phyloP scores from a whole-genome alignment of 1,140 invertebrate genomes.

The Drosophila biarmipes region DNA sequence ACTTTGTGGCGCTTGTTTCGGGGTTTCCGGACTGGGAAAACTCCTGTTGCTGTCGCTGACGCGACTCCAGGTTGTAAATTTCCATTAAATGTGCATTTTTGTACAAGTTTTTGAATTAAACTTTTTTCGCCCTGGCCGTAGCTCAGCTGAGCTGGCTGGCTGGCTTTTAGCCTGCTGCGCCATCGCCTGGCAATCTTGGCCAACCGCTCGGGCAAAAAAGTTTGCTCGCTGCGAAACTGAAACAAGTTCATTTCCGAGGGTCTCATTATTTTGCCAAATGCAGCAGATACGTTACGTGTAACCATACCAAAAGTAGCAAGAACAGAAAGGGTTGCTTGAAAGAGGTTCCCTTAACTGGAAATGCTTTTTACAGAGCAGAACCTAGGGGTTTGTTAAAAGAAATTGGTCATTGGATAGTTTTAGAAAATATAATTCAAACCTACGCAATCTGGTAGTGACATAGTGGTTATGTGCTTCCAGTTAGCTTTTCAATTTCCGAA shows the following conservation, averaged over 20 bases:
- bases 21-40: conserved; percentile 50
- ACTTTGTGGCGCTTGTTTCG: conserved; percentile 75
- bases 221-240: conserved; percentile 50
- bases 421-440: too few species aligned
- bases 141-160: conserved; percentile 61
- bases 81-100: conserved; percentile 84
- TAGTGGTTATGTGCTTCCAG: too few species aligned
- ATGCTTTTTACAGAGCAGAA: neutral
- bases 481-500: too few species aligned
- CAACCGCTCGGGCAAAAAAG: conserved; percentile 63
- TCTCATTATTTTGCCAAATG: conserved; percentile 64
- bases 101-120: conserved; percentile 84
- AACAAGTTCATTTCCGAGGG: conserved; percentile 70
- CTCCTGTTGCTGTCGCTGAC: conserved; percentile 67
- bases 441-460: too few species aligned
- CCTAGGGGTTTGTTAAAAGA: neutral
- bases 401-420: too few species aligned
- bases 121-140: conserved; percentile 73
- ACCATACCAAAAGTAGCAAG: neutral
- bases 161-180: conserved; percentile 43
- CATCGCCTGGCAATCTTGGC: conserved; percentile 71
- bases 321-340: neutral
- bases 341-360: neutral
- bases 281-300: conserved; percentile 10
- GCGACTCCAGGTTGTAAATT: conserved; percentile 82